Evolutionary conservation across 1,140 invertebrate genomes (phyloP).

Genomic region (Hypsibius dujardini): DNA sequence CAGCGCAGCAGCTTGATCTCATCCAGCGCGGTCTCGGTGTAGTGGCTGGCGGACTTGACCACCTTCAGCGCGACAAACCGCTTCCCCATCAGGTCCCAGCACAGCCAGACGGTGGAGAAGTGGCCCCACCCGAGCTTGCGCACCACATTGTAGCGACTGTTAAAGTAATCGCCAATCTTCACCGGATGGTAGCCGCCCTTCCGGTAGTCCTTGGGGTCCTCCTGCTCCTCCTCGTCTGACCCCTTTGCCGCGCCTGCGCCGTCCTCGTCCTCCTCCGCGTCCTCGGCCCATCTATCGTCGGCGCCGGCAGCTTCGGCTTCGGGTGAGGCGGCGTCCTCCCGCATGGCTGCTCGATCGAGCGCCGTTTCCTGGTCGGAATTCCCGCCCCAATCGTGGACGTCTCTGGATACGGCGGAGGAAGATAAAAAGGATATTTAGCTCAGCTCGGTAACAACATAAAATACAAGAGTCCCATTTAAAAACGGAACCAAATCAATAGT

Average conservation of each 20-base stretch:
- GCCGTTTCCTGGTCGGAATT: too few species aligned
- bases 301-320: too few species aligned
- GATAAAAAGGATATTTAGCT: too few species aligned
- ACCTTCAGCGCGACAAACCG: slow-evolving; percentile 93
- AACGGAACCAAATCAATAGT: too few species aligned
- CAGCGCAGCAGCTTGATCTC: slow-evolving; percentile 91
- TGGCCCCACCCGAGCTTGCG: slow-evolving; percentile 95
- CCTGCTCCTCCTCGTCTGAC: slow-evolving; percentile 61
- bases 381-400: too few species aligned
- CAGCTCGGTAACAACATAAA: too few species aligned
- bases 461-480: too few species aligned
- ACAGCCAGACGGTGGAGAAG: slow-evolving; percentile 94
- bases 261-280: slow-evolving; percentile 47
- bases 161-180: slow-evolving; percentile 83
- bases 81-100: slow-evolving; percentile 77
- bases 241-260: slow-evolving; percentile 45
- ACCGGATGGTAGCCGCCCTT: slow-evolving; percentile 94
- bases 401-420: too few species aligned
- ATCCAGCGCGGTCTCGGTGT: slow-evolving; percentile 92
- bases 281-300: background rate
- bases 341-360: too few species aligned
- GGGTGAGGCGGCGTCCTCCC: too few species aligned
- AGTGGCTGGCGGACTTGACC: slow-evolving; percentile 91
- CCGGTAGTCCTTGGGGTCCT: slow-evolving; percentile 78
- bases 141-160: slow-evolving; percentile 79